phyloP scores from a whole-genome alignment of 2,888 invertebrate species.

The Homarus gammarus region DNA sequence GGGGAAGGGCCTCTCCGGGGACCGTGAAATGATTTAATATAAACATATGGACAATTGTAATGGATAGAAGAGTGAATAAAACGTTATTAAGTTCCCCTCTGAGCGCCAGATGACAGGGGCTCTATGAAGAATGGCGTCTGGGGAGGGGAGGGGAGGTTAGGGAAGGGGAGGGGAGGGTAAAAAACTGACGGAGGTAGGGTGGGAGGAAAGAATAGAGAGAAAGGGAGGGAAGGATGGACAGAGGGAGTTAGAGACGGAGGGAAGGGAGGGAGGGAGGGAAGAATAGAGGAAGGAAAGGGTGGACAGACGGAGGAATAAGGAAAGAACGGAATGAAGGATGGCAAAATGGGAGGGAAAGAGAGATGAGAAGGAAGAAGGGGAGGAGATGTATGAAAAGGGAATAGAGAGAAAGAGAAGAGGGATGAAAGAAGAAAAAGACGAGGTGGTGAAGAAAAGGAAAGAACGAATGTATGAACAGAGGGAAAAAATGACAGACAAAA shows the following conservation, averaged over 20 bases:
- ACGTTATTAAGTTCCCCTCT: constrained; percentile 57
- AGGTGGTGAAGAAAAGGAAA: not conserved
- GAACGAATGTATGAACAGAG: not conserved
- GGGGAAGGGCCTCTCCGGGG: constrained; percentile 45
- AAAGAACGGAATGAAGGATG: not conserved
- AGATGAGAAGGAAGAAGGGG: not conserved
- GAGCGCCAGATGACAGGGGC: constrained; percentile 62
- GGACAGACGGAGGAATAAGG: not conserved
- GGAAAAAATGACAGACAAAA: not conserved
- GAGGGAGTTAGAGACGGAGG: not conserved
- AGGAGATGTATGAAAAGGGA: not conserved
- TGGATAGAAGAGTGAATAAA: constrained; percentile 66
- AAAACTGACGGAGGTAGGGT: no score
- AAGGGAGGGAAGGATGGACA: not conserved
- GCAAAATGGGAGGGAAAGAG: not conserved
- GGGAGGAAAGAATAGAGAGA: not conserved
- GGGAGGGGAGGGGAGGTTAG: constrained; percentile 23
- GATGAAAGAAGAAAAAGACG: not conserved
- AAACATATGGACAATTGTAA: constrained; percentile 72
- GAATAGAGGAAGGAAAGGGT: not conserved
- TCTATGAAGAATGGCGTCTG: constrained; percentile 33
- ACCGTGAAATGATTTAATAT: constrained; percentile 69
- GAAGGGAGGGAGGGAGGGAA: not conserved
- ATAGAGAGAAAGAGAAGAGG: not conserved
- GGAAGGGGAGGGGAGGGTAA: not conserved